These are phyloP conservation scores for Drosophila lacertosa DNA, from an alignment of 1,140 invertebrate species.

Conservation along the genomic window DNA sequence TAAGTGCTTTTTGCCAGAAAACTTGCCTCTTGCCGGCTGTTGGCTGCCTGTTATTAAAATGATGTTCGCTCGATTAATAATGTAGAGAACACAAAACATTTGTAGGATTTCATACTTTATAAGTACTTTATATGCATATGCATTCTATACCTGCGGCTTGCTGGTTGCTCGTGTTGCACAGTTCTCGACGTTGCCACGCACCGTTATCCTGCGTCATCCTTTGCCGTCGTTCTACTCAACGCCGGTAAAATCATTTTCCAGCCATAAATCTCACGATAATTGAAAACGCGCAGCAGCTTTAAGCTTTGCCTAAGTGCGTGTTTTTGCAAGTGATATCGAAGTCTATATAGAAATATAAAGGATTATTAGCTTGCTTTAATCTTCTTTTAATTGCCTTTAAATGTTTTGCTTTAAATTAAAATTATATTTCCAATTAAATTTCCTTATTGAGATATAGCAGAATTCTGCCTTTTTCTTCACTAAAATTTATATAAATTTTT, in stretches of 20 bases:
- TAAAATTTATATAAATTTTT: too few species aligned
- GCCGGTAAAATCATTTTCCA: slow-evolving; percentile 3
- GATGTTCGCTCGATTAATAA: slow-evolving; percentile 42
- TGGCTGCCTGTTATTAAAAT: slow-evolving; percentile 43
- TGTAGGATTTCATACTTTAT: neutral
- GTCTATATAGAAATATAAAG: too few species aligned
- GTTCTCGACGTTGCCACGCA: neutral
- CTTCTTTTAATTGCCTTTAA: too few species aligned
- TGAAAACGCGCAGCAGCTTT: neutral
- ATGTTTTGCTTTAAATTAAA: too few species aligned
- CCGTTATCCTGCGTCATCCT: slow-evolving; percentile 1
- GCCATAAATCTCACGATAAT: slow-evolving; percentile 7
- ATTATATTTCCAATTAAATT: too few species aligned
- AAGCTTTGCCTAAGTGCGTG: too few species aligned
- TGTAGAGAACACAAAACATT: too few species aligned
- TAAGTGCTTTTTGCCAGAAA: slow-evolving; percentile 28
- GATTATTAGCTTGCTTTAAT: too few species aligned
- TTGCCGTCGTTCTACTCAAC: neutral
- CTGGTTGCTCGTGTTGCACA: neutral
- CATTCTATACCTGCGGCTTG: neutral
- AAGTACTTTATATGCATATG: neutral
- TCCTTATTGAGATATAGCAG: too few species aligned
- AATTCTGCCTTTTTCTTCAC: too few species aligned
- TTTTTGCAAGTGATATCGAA: too few species aligned
- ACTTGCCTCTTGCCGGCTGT: slow-evolving; percentile 5